A percentile compares a stretch with the other conserved stretches of the same genome.
These are phyloP conservation scores for Trichosurus vulpecula DNA, from an alignment of 2,797 vertebrate genomes.

Conservation along the genomic window DNA sequence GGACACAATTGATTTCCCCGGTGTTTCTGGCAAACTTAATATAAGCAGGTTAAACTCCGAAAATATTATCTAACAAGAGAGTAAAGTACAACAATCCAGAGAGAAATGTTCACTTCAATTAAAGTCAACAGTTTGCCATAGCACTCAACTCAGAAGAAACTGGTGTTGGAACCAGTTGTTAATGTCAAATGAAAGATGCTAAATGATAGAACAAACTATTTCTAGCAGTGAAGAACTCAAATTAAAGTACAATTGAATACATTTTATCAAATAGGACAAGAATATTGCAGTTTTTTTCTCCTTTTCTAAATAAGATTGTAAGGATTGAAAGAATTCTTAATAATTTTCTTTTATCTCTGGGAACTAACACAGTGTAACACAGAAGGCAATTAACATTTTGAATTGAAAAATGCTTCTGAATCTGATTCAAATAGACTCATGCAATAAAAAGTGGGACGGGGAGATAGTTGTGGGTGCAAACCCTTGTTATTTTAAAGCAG, in stretches of 20 bases:
- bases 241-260: background rate
- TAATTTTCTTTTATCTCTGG: background rate
- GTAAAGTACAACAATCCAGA: background rate
- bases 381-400: background rate
- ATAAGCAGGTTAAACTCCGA: background rate
- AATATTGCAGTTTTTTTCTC: background rate
- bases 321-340: background rate
- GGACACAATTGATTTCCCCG: background rate
- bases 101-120: background rate
- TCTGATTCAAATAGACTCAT: background rate
- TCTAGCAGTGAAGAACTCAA: background rate
- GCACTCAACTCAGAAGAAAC: background rate
- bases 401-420: conserved; percentile 14
- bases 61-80: background rate
- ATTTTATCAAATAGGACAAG: background rate
- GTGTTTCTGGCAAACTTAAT: conserved; percentile 17
- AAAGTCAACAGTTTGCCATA: background rate
- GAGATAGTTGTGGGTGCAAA: too few relatives aligned
- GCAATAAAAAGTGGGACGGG: background rate
- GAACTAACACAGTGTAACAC: background rate
- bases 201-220: conserved; percentile 17
- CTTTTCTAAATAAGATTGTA: background rate
- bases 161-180: background rate
- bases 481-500: background rate
- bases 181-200: conserved; percentile 6